Conservation (phyloP, 2,113 vertebrate species). For the Tetrax tetrax region DNA sequence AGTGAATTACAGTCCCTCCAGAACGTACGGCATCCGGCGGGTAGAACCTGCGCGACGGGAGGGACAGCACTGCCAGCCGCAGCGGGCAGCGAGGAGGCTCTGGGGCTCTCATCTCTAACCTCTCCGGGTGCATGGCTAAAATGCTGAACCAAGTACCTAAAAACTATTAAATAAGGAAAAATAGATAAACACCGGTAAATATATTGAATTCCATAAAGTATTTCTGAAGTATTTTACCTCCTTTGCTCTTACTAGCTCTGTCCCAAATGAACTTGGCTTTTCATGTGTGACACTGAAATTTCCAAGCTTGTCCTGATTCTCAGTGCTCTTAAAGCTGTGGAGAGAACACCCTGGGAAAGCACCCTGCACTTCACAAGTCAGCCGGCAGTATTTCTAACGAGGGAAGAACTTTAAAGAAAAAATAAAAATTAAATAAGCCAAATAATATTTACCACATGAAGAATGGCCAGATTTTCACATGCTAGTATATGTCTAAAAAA, state of each 20-base stretch:
- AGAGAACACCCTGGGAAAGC: not conserved
- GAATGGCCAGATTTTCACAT: not conserved
- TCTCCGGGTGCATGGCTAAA: not conserved
- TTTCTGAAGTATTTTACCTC: not conserved
- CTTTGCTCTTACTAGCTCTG: not conserved
- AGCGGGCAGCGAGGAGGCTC: not conserved
- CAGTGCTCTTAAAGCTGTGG: not conserved
- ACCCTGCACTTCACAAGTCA: not conserved
- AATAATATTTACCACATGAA: not conserved
- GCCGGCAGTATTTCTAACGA: not conserved
- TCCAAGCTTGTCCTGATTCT: not conserved
- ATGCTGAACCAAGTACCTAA: not conserved
- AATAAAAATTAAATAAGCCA: not conserved
- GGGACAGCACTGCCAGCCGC: fast-evolving
- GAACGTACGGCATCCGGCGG: not conserved
- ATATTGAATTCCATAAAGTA: not conserved
- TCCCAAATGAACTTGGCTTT: not conserved
- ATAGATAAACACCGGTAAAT: not conserved
- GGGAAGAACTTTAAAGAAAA: not conserved
- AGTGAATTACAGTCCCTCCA: not conserved
- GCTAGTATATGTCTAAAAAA: not conserved
- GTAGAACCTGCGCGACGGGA: not conserved
- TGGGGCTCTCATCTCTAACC: not conserved
- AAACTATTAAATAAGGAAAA: not conserved
- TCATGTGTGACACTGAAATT: fast-evolving